phyloP scores from a whole-genome alignment of 2,797 vertebrate species.

The Sebastes nivosus region DNA sequence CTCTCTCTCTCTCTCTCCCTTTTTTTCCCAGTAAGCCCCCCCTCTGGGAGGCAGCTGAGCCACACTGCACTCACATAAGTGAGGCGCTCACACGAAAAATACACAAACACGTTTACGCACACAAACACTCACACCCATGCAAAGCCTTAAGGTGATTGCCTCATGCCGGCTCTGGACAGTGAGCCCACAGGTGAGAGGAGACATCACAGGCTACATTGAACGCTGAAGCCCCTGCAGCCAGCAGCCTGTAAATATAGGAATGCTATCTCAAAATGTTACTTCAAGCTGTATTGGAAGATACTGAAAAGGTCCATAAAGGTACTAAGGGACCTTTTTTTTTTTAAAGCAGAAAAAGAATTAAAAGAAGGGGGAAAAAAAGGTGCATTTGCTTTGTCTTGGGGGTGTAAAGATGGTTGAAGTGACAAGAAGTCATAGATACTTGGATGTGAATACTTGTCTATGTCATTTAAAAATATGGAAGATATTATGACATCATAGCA shows the following conservation, averaged over 20 bases:
- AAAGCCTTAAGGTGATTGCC: slow-evolving; percentile 69
- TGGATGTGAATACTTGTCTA: neutral
- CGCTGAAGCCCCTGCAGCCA: slow-evolving; percentile 58
- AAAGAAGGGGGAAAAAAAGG: neutral
- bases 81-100: slow-evolving; percentile 51
- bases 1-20: slow-evolving; percentile 18
- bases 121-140: slow-evolving; percentile 44
- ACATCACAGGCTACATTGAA: slow-evolving; percentile 59
- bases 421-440: neutral
- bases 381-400: neutral
- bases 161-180: slow-evolving; percentile 61
- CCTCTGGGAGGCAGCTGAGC: slow-evolving; percentile 68
- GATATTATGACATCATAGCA: neutral
- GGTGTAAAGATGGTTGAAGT: neutral
- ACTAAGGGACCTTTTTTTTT: neutral
- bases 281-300: slow-evolving; percentile 4
- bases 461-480: neutral
- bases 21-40: slow-evolving; percentile 63
- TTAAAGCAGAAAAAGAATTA: neutral
- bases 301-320: slow-evolving; percentile 4
- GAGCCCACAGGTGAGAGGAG: slow-evolving; percentile 63
- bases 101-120: slow-evolving; percentile 46
- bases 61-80: slow-evolving; percentile 47
- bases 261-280: slow-evolving; percentile 21
- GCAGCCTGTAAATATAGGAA: slow-evolving; percentile 50